Evolutionary conservation across 2,888 invertebrate genomes (phyloP).

Genomic region (Phalangium opilio): DNA sequence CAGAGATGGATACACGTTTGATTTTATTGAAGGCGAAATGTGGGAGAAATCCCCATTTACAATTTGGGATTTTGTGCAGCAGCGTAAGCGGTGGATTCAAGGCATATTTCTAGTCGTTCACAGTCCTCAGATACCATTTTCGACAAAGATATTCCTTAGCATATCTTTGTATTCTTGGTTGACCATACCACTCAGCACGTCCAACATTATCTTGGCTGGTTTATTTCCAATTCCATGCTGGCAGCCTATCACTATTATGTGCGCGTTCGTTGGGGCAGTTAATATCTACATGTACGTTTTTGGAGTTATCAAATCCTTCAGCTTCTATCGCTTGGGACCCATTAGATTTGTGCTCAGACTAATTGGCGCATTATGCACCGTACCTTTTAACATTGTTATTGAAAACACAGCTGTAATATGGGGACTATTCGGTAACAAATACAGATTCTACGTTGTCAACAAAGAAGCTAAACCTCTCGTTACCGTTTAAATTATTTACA

Average conservation of each 20-base stretch:
- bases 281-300: constrained; percentile 96
- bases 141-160: constrained; percentile 61
- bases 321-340: constrained; percentile 67
- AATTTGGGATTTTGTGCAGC: constrained; percentile 85
- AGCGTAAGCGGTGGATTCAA: constrained; percentile 82
- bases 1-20: constrained; percentile 74
- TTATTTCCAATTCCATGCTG: constrained; percentile 60
- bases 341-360: constrained; percentile 62
- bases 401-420: constrained; percentile 90
- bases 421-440: constrained; percentile 85
- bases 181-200: constrained; percentile 78
- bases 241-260: constrained; percentile 62
- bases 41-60: constrained; percentile 97
- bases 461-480: constrained; percentile 48
- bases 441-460: constrained; percentile 92
- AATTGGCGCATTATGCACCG: constrained; percentile 69
- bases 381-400: constrained; percentile 83
- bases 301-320: constrained; percentile 92
- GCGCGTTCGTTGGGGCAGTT: constrained; percentile 80
- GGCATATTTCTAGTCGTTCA: constrained; percentile 36
- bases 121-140: constrained; percentile 60
- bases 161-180: constrained; percentile 92
- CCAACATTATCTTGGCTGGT: constrained; percentile 68
- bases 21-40: constrained; percentile 96
- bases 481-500: constrained; percentile 15